phyloP scores from a whole-genome alignment of 2,888 invertebrate genomes.

The Rhimphoctona megacephalus region DNA sequence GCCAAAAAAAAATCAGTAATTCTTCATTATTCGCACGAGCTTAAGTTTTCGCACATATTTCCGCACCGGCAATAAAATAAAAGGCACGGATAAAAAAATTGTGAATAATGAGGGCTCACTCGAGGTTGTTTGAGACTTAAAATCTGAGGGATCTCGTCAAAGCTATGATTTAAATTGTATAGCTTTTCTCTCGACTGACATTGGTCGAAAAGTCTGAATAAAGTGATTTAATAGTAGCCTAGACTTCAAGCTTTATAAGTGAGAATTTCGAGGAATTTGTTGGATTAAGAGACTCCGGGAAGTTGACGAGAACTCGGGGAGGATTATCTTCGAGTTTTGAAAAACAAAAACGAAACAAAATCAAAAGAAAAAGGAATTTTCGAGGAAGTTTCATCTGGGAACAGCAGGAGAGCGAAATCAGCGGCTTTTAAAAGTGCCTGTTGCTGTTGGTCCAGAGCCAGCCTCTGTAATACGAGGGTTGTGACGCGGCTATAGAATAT shows the following conservation, averaged over 20 bases:
- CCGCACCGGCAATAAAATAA: neutral
- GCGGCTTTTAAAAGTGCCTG: slow-evolving; percentile 75
- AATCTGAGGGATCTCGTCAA: neutral
- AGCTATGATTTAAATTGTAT: neutral
- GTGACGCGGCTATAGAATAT: slow-evolving; percentile 39
- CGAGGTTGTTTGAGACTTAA: neutral
- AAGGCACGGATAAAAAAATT: neutral
- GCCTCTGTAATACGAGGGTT: slow-evolving; percentile 70
- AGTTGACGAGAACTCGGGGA: slow-evolving; percentile 44
- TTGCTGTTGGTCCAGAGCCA: slow-evolving; percentile 77
- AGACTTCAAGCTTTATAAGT: slow-evolving; percentile 4
- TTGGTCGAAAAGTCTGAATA: neutral
- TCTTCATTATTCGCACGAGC: neutral
- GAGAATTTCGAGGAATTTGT: slow-evolving; percentile 46
- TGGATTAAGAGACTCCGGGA: slow-evolving; percentile 22
- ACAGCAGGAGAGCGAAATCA: neutral
- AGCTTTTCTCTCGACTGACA: neutral
- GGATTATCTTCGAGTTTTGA: slow-evolving; percentile 35
- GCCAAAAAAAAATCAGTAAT: neutral
- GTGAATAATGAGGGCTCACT: neutral
- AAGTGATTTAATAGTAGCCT: neutral
- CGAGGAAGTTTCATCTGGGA: slow-evolving; percentile 62
- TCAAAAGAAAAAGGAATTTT: slow-evolving; percentile 63
- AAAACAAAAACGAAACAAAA: slow-evolving; percentile 35
- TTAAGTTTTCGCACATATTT: neutral